phyloP scores from a whole-genome alignment of 2,888 invertebrate species.

The Slavum lentiscoides region DNA sequence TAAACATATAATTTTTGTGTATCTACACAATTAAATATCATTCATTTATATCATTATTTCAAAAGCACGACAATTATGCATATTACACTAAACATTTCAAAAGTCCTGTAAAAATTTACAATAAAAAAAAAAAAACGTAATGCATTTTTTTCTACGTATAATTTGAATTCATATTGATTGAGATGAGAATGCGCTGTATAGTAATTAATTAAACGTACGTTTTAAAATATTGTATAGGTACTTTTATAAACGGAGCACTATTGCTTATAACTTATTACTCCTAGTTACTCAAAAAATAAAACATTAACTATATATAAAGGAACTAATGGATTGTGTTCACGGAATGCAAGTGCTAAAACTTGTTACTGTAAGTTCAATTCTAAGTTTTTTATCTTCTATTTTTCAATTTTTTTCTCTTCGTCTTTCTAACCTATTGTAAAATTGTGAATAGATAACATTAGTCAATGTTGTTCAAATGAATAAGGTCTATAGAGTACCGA shows the following conservation, averaged over 20 bases:
- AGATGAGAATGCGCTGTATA: too few relatives aligned
- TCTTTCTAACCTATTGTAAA: conserved; percentile 15
- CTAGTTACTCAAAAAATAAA: conserved; percentile 9
- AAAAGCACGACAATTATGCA: too few relatives aligned
- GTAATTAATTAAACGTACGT: too few relatives aligned
- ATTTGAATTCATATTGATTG: too few relatives aligned
- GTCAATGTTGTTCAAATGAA: conserved; percentile 31
- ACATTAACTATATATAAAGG: neutral
- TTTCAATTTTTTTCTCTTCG: conserved; percentile 16
- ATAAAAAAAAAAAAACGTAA: too few relatives aligned
- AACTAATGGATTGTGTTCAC: conserved; percentile 19
- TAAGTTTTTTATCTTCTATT: conserved; percentile 25
- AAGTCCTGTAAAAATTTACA: too few relatives aligned
- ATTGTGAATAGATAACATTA: conserved; percentile 26
- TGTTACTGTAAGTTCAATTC: conserved; percentile 31
- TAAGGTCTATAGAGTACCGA: conserved; percentile 13
- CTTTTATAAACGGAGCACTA: neutral
- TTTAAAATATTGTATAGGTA: neutral
- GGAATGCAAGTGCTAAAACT: conserved; percentile 45
- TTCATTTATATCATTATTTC: too few relatives aligned
- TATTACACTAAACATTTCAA: too few relatives aligned
- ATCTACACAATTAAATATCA: too few relatives aligned
- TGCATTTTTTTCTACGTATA: too few relatives aligned
- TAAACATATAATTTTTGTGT: too few relatives aligned
- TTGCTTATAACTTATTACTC: conserved; percentile 13